Evolutionary conservation across 2,797 vertebrate species (phyloP).

Genomic region (Rhyacichthys aspro): DNA sequence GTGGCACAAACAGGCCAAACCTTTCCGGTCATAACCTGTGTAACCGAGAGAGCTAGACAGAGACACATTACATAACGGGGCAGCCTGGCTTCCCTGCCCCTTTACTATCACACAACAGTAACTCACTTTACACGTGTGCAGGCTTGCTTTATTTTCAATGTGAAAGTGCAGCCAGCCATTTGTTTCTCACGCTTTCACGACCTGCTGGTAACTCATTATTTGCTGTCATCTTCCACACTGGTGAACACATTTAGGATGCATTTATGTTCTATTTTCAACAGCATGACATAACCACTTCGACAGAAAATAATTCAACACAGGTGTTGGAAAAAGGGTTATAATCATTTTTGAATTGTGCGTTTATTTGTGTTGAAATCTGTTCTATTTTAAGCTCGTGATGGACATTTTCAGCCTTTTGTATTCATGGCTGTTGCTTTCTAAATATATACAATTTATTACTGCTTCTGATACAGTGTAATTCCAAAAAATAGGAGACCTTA

Average conservation of each 20-base stretch:
- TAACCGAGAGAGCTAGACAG: constrained; percentile 31
- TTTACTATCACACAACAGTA: constrained; percentile 70
- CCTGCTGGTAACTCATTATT: constrained; percentile 52
- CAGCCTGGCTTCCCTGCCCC: constrained; percentile 56
- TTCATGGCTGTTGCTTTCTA: too few relatives aligned
- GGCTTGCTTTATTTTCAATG: constrained; percentile 49
- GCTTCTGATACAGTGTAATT: too few relatives aligned
- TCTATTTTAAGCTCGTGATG: too few relatives aligned
- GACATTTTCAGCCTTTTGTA: too few relatives aligned
- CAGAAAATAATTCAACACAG: constrained; percentile 28
- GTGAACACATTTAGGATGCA: constrained; percentile 17
- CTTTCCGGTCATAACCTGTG: constrained; percentile 27
- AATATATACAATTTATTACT: too few relatives aligned
- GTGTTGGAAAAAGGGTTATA: not conserved
- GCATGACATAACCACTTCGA: constrained; percentile 38
- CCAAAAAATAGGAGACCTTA: too few relatives aligned
- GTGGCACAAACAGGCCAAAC: constrained; percentile 17
- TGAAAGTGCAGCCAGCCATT: constrained; percentile 43
- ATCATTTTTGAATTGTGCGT: not conserved
- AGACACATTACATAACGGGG: constrained; percentile 63
- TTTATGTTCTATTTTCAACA: constrained; percentile 17
- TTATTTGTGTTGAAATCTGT: too few relatives aligned
- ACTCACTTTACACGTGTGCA: constrained; percentile 62
- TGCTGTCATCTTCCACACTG: constrained; percentile 24
- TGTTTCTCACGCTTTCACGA: constrained; percentile 51